Evolutionary conservation across 2,113 vertebrate species (phyloP).

Genomic region (Phalacrocorax aristotelis): DNA sequence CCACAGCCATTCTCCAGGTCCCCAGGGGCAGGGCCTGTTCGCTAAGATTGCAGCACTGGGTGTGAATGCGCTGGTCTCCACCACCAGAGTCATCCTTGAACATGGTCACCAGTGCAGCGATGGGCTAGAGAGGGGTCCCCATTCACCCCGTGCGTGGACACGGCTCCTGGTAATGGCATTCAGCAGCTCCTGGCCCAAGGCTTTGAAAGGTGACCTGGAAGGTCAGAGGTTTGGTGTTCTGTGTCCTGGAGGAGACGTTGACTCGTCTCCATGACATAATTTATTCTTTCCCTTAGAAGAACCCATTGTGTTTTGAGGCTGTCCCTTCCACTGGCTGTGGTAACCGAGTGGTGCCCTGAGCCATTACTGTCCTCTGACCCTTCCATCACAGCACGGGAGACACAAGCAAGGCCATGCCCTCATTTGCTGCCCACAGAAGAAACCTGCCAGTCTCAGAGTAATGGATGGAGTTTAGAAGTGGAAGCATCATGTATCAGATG

Average conservation of each 20-base stretch:
- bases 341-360: neutral
- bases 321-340: neutral
- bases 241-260: neutral
- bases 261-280: neutral
- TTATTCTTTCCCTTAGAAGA: neutral
- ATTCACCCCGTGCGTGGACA: neutral
- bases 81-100: too few species aligned
- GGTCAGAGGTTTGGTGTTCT: neutral
- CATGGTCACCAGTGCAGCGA: neutral
- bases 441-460: neutral
- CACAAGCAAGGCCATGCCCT: neutral
- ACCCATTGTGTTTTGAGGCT: neutral
- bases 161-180: neutral
- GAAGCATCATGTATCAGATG: neutral
- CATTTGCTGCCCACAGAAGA: neutral
- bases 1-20: neutral
- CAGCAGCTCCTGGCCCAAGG: neutral
- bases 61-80: neutral
- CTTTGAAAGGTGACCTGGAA: neutral
- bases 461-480: neutral
- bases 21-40: neutral
- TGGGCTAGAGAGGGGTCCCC: neutral
- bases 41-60: neutral
- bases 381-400: neutral
- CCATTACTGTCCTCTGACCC: neutral